A percentile compares a stretch with the other conserved stretches of the same genome.
phyloP scores from a whole-genome alignment of 2,113 vertebrate genomes.

The Ptychochromis oligacanthus region DNA sequence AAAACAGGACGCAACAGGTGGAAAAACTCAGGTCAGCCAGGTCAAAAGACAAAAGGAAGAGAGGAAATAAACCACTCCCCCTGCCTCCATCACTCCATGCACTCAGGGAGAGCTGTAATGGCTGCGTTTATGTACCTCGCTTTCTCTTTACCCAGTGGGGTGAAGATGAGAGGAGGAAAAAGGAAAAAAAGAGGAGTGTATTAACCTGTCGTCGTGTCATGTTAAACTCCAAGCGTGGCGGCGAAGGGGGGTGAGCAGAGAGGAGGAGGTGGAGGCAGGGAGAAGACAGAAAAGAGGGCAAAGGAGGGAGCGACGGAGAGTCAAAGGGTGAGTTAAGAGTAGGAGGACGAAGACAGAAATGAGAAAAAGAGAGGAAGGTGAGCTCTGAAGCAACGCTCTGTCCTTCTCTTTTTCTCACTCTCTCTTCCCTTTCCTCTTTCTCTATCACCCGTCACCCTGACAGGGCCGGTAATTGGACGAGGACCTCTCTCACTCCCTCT shows the following conservation, averaged over 20 bases:
- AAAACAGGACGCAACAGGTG: neutral
- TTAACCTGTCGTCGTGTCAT: conserved; percentile 75
- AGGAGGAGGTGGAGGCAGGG: neutral
- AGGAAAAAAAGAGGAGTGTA: conserved; percentile 33
- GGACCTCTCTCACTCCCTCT: conserved; percentile 47
- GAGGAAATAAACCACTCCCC: neutral
- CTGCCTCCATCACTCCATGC: conserved; percentile 1
- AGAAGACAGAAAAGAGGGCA: conserved; percentile 8
- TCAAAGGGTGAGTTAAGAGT: conserved; percentile 51
- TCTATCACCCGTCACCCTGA: conserved; percentile 79
- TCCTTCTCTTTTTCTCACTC: conserved; percentile 35
- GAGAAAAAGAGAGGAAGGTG: conserved; percentile 35
- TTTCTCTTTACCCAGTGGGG: neutral
- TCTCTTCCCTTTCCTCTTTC: conserved; percentile 35
- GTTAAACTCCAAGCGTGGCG: conserved; percentile 57
- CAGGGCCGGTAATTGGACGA: conserved; percentile 82
- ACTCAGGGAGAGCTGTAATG: conserved; percentile 48
- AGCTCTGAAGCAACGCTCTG: conserved; percentile 21
- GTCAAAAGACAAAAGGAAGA: conserved; percentile 3
- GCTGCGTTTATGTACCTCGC: conserved; percentile 56
- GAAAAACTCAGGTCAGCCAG: conserved; percentile 9
- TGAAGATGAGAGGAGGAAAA: neutral
- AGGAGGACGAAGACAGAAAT: conserved; percentile 44
- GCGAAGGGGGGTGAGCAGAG: neutral
- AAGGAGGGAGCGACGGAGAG: conserved; percentile 6